Conservation (phyloP, 2,888 invertebrate species). For the Parelbella ahira region DNA sequence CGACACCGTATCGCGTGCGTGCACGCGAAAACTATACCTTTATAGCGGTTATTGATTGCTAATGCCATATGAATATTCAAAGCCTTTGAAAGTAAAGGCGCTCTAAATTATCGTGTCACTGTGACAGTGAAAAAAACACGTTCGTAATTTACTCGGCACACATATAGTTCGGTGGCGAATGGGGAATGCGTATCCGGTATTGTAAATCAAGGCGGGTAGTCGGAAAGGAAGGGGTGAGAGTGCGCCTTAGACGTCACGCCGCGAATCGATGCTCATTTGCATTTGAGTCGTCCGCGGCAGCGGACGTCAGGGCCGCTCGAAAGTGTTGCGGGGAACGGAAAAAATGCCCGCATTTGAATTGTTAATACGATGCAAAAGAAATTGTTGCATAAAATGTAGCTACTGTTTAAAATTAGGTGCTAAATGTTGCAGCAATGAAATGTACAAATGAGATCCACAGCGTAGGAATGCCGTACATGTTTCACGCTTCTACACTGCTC, state of each 20-base stretch:
- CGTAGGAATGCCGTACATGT: slow-evolving; percentile 24
- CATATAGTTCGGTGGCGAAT: slow-evolving; percentile 56
- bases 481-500: slow-evolving; percentile 24
- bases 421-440: slow-evolving; percentile 54
- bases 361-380: slow-evolving; percentile 70
- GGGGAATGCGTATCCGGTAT: slow-evolving; percentile 69
- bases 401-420: slow-evolving; percentile 63
- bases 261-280: slow-evolving; percentile 77
- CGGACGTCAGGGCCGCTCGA: slow-evolving; percentile 74
- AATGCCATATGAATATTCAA: slow-evolving; percentile 79
- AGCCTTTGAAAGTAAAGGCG: slow-evolving; percentile 72
- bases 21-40: slow-evolving; percentile 78
- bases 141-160: slow-evolving; percentile 56
- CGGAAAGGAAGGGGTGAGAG: slow-evolving; percentile 76
- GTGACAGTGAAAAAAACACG: slow-evolving; percentile 73
- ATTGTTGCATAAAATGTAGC: slow-evolving; percentile 68
- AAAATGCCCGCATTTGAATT: slow-evolving; percentile 74
- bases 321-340: slow-evolving; percentile 69
- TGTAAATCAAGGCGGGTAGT: slow-evolving; percentile 78
- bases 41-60: slow-evolving; percentile 77
- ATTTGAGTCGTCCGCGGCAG: slow-evolving; percentile 62
- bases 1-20: slow-evolving; percentile 76
- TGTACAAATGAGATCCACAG: slow-evolving; percentile 41
- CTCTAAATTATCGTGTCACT: slow-evolving; percentile 78
- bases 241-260: slow-evolving; percentile 69